Conservation (phyloP, 2,113 vertebrate genomes). For the Marcusenius ussheri region DNA sequence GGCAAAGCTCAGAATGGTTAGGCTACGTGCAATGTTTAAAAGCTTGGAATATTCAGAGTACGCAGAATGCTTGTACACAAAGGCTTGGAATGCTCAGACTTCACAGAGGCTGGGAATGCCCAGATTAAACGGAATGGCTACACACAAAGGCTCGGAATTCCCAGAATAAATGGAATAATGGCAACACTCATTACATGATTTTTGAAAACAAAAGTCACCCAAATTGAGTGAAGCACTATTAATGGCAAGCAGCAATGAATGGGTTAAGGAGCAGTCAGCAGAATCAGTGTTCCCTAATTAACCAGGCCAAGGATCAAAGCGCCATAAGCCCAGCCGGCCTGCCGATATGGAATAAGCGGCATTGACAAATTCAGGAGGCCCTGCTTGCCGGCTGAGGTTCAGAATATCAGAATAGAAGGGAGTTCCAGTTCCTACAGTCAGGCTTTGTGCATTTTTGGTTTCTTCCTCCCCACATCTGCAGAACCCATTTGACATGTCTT, state of each 20-base stretch:
- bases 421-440: neutral
- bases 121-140: neutral
- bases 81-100: neutral
- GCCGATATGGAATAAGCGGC: neutral
- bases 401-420: neutral
- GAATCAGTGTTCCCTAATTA: neutral
- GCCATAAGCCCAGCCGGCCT: neutral
- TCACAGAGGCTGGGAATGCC: neutral
- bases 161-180: neutral
- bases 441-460: neutral
- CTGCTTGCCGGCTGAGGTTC: neutral
- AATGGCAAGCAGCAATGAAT: neutral
- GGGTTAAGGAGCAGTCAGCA: neutral
- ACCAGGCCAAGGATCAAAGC: neutral
- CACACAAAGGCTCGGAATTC: neutral
- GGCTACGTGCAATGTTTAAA: neutral
- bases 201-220: neutral
- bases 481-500: conserved; percentile 39
- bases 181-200: neutral
- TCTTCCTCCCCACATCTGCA: conserved; percentile 28
- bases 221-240: neutral
- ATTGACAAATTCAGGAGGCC: neutral
- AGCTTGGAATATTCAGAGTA: neutral
- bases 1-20: neutral
- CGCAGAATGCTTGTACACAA: neutral